Evolutionary conservation across 1,140 invertebrate genomes (phyloP), one percentile per base, ranked within the genome.

Genomic region (Pseudomyrmex sp.): DNA sequence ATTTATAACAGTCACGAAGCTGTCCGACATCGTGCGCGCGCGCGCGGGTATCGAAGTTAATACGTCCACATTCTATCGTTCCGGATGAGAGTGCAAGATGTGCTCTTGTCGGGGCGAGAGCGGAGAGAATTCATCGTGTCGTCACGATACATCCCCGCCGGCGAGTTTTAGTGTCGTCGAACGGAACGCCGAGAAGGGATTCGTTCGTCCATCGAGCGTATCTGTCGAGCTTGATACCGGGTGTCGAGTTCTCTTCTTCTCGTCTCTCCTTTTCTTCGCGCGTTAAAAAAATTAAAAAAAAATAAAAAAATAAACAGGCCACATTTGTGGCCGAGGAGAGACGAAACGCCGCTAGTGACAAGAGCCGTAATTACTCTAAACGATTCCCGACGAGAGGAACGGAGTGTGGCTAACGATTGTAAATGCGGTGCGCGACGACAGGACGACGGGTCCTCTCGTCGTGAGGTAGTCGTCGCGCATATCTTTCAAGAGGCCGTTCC

Each of bases 331-430:
- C 79, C 68, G 59, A 63, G 44, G 44, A 20, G 46, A 23, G 50
- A 18, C 26, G 63, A 52, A 13, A 52, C 63, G 46, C n/a, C 10
- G 59, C 76, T 44, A 73, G 87, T 85, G 86, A 88, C 87, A 88
- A 88, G 87, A 88, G 87, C 75, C 83, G 85, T 88, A 88, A 88
- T 88, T 88, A 88, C 87, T 83, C 86, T 88, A 88, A 88, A 88
- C 87, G 87, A 88, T 88, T 82, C 58, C 82, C 76, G 83, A 70
- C 75, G 62, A 61, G 85, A 66, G 44, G 54, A 65, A 50, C 80
- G 56, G 9, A 59, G 44, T 20, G 54, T 68, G 54, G 79, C 84
- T 88, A 88, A 88, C 86, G 87, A 88, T 88, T 87, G 86, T 88
- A 88, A 88, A 88, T 88, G 87, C 82, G 74, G 86, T 85, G 85